Evolutionary conservation across 2,797 vertebrate genomes (phyloP), one percentile per base, ranked within the genome.

Genomic region (Malacoraja senta): DNA sequence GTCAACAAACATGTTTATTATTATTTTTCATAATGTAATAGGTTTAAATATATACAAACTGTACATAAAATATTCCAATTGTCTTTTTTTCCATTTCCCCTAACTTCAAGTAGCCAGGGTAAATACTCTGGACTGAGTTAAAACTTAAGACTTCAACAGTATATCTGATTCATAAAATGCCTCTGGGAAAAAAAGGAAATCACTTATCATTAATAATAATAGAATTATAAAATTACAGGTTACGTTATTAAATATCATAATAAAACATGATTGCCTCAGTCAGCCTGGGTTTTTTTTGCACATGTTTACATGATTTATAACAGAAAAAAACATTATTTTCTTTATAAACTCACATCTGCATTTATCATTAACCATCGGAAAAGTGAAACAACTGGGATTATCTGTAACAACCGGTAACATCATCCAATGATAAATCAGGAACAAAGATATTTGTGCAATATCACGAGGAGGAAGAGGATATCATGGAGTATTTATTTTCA

Each of bases 11-110:
- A 13, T 24, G 10, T 88, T 88, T 72, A 76, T 92, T 92, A 74
- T 91, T 13, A 63, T 26, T 53, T 58, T 92, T 76, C 44, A 76
- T 76, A 44, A 92, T 74, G 71, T 76, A 76, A 13, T 92, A 38
- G 72, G 53, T 76, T 91, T 72, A 71, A 91, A 71, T 91, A 91
- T 71, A 91, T 91, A 91, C 84, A 88, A 71, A 91, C 88, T 91
- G 65, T 92, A 76, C 90, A 92, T 38, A 44, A 21, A 58, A 68
- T 76, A 32, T 76, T 63, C n/a, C 84, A 92, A 92, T n/a, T 29
- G 65, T 76, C 24, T 76, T 53, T 26, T 79, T 92, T n/a, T 13
- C 68, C 15, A 44, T 35, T 92, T 92, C 21, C 38, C 68, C 32
- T 24, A 72, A 92, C 71, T 92, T 35, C 38, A 72, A 15, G 71